Evolutionary conservation across 2,113 vertebrate species (phyloP), one percentile per base, ranked within the genome.

Genomic region (Climacteris rufus): DNA sequence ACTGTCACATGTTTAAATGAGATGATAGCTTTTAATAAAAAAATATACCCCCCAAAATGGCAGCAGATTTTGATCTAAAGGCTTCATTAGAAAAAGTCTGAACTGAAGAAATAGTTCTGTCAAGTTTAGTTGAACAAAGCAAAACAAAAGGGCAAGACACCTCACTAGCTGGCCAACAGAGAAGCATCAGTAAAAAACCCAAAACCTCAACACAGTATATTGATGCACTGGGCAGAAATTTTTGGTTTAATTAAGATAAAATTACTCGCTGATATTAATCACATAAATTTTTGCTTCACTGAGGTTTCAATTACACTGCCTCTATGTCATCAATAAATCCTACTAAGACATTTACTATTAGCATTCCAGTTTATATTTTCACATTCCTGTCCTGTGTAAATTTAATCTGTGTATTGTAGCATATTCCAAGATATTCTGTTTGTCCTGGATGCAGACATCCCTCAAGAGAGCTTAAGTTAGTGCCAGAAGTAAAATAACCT

Each of bases 231-330:
- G 20, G 19, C 4, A 81, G 52, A 91, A 87, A 54, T 15, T 15
- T 21, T 68, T 72, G 24, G 44, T 72, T 57, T 47, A 70, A 91
- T 77, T 87, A 92, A 52, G 15, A 64, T 30, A 79, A 83, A 93
- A 76, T 72, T 39, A 70, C 11, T 44, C 52, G 61, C 15, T 78
- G 52, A 63, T 83, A 78, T 37, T 31, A 76, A 68, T 44, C 35
- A 53, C 40, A 86, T 49, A 7, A 44, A 19, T 27, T 81, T 65
- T 70, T 61, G 14, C 87, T 89, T 83, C 57, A 76, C 9, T 28
- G 57, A 72, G 11, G 50, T 93, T 83, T 93, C 71, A 83, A 37
- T 70, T 86, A 66, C 13, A n/a, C 17, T 15, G 20, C 21, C 39
- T 24, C 1, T 37, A 40, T 9, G n/a, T 76, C 64, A 92, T 28